These are phyloP conservation scores for Trochalopteron elliotii DNA, from an alignment of 2,113 vertebrate species.

Conservation along the genomic window DNA sequence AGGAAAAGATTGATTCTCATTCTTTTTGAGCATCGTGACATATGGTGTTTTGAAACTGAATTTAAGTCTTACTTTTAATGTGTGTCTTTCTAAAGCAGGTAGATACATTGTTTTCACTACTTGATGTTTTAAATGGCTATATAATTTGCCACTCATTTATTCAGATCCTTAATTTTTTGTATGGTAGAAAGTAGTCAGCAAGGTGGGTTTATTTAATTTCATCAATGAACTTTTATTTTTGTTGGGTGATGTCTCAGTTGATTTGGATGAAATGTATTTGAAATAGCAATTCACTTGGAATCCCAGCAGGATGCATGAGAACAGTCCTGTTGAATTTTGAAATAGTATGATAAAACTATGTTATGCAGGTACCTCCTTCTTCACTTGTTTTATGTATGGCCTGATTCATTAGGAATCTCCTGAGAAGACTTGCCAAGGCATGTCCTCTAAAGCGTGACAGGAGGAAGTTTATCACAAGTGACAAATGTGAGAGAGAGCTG, in stretches of 20 bases:
- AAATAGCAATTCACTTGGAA: neutral
- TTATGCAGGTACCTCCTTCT: neutral
- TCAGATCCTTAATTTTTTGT: neutral
- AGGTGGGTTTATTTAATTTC: neutral
- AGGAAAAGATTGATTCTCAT: neutral
- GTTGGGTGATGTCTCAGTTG: neutral
- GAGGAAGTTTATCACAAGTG: neutral
- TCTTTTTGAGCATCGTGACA: neutral
- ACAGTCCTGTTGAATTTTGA: neutral
- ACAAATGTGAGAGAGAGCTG: neutral
- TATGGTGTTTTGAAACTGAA: neutral
- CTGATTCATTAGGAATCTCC: neutral
- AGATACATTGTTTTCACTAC: neutral
- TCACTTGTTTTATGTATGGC: neutral
- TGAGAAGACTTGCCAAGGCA: neutral
- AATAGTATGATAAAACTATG: neutral
- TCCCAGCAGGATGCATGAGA: neutral
- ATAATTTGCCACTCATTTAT: neutral
- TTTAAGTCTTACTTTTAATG: neutral
- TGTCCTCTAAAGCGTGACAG: neutral
- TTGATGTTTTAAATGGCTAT: neutral
- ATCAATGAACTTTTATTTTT: neutral
- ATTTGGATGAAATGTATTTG: neutral
- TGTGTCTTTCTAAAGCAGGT: neutral
- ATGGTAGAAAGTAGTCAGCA: neutral